Evolutionary conservation across 53 echinoderm and acorn worm genomes (phyloP).

Genomic region (Holothuria leucospilota): DNA sequence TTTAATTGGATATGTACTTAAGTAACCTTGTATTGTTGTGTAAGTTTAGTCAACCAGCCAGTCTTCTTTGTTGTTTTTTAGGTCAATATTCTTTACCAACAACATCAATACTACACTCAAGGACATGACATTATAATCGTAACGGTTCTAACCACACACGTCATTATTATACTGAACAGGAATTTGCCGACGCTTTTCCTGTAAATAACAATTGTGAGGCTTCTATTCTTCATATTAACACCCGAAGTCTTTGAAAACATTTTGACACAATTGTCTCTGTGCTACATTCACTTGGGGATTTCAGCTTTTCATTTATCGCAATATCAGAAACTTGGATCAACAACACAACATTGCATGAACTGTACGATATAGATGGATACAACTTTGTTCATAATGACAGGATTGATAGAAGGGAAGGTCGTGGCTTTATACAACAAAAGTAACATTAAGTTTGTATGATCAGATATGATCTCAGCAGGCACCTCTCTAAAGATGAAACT

Average conservation of each 20-base stretch:
- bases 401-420: conserved; percentile 16
- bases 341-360: conserved; percentile 2
- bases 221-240: conserved; percentile 1
- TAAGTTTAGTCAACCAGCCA: too few relatives aligned
- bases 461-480: conserved; percentile 6
- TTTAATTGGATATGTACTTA: too few relatives aligned
- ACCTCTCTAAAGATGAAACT: conserved; percentile 1
- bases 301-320: conserved; percentile 21
- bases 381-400: conserved; percentile 10
- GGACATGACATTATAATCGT: too few relatives aligned
- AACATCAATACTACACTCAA: too few relatives aligned
- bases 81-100: too few relatives aligned
- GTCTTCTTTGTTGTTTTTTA: too few relatives aligned
- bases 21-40: background rate
- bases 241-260: background rate
- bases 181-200: conserved; percentile 5
- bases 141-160: background rate
- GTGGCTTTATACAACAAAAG: conserved; percentile 7
- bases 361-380: conserved; percentile 5
- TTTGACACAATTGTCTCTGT: background rate
- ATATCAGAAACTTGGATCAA: conserved; percentile 2
- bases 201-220: too few relatives aligned
- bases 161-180: background rate
- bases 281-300: conserved; percentile 15
- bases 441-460: too few relatives aligned